These are phyloP conservation scores for Paguma larvata DNA, from an alignment of 2,797 vertebrate species.

Conservation along the genomic window DNA sequence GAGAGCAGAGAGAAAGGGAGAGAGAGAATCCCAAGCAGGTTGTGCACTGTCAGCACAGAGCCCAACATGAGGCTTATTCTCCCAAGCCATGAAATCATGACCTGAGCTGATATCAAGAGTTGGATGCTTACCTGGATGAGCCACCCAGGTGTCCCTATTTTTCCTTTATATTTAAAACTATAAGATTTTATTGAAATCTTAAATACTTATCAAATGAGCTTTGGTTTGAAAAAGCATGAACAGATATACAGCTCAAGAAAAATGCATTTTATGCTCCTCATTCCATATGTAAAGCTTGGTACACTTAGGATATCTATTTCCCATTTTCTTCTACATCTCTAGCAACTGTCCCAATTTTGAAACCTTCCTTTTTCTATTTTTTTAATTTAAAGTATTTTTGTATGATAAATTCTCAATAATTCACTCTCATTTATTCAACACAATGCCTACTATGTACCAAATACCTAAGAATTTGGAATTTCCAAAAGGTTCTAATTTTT, in stretches of 20 bases:
- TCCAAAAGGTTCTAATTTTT: neutral
- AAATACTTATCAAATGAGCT: neutral
- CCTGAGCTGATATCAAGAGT: too few species aligned
- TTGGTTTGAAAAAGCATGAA: neutral
- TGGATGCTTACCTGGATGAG: too few species aligned
- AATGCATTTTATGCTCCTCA: neutral
- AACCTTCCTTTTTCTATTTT: neutral
- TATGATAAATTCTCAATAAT: neutral
- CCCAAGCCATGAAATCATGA: too few species aligned
- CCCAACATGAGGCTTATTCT: too few species aligned
- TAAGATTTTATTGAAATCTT: neutral
- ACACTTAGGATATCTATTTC: neutral
- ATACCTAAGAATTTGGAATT: neutral
- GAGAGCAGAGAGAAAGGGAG: too few species aligned
- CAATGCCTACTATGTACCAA: neutral
- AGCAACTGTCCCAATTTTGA: slow-evolving; percentile 20
- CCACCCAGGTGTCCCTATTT: neutral
- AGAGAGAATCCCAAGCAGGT: too few species aligned
- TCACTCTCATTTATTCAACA: neutral
- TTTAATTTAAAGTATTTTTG: neutral
- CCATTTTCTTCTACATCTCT: neutral
- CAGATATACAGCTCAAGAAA: slow-evolving; percentile 8
- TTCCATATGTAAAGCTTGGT: slow-evolving; percentile 29
- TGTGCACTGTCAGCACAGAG: too few species aligned
- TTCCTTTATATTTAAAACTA: neutral